phyloP scores from a whole-genome alignment of 2,797 vertebrate genomes.

The Phrynocephalus guinanensis region DNA sequence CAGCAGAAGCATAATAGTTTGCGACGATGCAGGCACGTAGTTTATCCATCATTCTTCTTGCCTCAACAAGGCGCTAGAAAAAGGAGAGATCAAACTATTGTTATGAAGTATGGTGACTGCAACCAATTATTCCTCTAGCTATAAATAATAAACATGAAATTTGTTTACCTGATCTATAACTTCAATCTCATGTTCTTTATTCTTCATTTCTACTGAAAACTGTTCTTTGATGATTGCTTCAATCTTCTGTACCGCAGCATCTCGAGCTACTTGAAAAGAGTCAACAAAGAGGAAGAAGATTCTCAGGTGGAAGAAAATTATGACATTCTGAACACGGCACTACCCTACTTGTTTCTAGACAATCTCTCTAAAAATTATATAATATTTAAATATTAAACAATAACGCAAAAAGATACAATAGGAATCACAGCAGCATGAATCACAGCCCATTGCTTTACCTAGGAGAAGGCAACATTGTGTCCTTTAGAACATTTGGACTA shows the following conservation, averaged over 20 bases:
- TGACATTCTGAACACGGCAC: not conserved
- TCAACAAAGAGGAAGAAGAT: constrained; percentile 46
- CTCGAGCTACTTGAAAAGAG: constrained; percentile 84
- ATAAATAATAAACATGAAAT: constrained; percentile 21
- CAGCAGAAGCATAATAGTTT: constrained; percentile 95
- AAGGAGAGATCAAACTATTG: constrained; percentile 41
- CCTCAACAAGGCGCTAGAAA: constrained; percentile 92
- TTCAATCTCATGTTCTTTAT: constrained; percentile 98
- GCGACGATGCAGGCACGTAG: constrained; percentile 97
- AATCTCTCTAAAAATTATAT: not conserved
- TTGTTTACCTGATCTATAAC: constrained; percentile 94
- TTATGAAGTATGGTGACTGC: not conserved
- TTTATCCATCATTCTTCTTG: constrained; percentile 99
- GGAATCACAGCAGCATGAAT: not conserved
- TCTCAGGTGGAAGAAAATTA: constrained; percentile 23
- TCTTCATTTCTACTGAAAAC: constrained; percentile 97
- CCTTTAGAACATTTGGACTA: not conserved
- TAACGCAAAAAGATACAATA: not conserved
- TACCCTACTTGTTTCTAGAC: not conserved
- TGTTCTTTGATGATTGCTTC: constrained; percentile 96
- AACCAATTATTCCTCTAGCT: not conserved
- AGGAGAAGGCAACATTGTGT: not conserved
- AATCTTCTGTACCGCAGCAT: constrained; percentile 94
- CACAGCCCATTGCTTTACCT: not conserved
- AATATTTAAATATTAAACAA: not conserved